Evolutionary conservation across 2,797 vertebrate genomes (phyloP).

Genomic region (Propithecus deckenii): DNA sequence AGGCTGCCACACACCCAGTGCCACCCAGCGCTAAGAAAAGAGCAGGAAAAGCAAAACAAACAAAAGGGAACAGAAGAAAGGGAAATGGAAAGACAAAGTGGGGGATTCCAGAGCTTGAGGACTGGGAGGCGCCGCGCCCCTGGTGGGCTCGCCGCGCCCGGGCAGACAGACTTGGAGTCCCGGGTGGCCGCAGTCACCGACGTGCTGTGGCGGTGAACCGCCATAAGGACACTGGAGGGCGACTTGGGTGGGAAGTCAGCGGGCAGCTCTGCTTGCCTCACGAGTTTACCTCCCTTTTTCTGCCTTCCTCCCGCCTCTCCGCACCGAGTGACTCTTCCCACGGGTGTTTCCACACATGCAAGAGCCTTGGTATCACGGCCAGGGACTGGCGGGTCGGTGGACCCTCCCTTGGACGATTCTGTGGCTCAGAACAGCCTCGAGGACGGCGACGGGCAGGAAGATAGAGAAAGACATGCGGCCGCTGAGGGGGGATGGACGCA

Average conservation of each 20-base stretch:
- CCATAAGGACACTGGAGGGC: background rate
- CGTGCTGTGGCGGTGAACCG: background rate
- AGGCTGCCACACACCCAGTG: background rate
- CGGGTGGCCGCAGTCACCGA: background rate
- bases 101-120: background rate
- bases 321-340: background rate
- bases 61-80: background rate
- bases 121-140: background rate
- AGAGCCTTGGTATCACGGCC: background rate
- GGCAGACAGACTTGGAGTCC: background rate
- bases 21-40: conserved; percentile 49
- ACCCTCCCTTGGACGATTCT: background rate
- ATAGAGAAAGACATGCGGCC: background rate
- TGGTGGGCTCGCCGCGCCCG: rapidly evolving
- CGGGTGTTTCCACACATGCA: background rate
- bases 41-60: conserved; percentile 33
- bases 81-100: background rate
- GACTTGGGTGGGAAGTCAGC: background rate
- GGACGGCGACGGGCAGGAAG: background rate
- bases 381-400: background rate
- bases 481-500: background rate
- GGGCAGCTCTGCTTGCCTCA: background rate
- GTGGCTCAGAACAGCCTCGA: background rate
- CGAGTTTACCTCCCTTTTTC: background rate
- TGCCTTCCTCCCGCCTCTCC: background rate